Percentiles rank a stretch among this genome's conserved stretches.
phyloP scores from a whole-genome alignment of 2,888 invertebrate genomes.

The Dicyrtoma fusca region DNA sequence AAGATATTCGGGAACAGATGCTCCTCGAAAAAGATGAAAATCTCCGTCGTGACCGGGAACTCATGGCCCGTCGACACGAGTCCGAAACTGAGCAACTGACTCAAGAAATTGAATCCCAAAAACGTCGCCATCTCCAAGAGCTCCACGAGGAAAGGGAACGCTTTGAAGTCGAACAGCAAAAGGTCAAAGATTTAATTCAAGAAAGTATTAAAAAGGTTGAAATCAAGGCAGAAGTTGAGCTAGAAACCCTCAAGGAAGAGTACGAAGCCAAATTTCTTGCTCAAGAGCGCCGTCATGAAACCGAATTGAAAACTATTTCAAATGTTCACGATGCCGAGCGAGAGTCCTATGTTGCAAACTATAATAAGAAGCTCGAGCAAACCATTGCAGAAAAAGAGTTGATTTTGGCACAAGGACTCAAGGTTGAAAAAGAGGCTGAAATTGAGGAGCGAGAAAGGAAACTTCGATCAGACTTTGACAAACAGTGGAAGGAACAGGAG shows the following conservation, averaged over 20 bases:
- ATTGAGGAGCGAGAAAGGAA: constrained; percentile 74
- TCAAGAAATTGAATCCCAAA: constrained; percentile 48
- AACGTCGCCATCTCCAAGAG: constrained; percentile 46
- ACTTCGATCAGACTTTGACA: constrained; percentile 69
- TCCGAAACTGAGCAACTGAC: constrained; percentile 44
- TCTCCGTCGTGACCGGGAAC: constrained; percentile 45
- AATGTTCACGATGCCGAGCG: constrained; percentile 68
- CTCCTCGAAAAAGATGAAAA: constrained; percentile 68
- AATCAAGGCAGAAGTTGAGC: constrained; percentile 51
- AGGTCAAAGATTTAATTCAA: constrained; percentile 44
- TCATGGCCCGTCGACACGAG: constrained; percentile 39
- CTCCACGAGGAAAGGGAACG: constrained; percentile 50
- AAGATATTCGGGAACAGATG: constrained; percentile 66
- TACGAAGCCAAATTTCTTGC: constrained; percentile 62
- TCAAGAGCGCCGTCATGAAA: constrained; percentile 58
- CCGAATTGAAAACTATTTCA: constrained; percentile 65
- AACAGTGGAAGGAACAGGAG: constrained; percentile 63
- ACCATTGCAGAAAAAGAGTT: constrained; percentile 70
- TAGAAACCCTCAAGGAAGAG: constrained; percentile 59
- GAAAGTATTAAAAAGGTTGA: constrained; percentile 52
- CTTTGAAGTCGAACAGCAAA: constrained; percentile 46
- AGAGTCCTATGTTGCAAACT: constrained; percentile 69
- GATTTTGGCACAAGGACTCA: constrained; percentile 71
- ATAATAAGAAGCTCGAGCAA: constrained; percentile 67
- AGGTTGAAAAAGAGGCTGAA: constrained; percentile 75